Conservation (phyloP, 2,113 vertebrate species). For the Phodopus roborovskii region DNA sequence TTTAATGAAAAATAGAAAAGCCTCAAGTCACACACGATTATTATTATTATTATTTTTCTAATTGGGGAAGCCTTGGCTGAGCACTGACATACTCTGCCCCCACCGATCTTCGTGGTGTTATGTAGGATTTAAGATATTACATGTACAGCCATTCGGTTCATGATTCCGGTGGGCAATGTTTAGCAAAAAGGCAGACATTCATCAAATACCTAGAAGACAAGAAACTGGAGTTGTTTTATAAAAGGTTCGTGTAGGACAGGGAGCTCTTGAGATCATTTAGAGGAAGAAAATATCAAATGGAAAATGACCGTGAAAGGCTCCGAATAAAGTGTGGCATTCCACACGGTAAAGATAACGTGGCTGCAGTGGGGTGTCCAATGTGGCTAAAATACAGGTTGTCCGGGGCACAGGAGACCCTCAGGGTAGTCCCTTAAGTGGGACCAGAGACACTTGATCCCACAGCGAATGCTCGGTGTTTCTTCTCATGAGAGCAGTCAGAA, state of each 20-base stretch:
- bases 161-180: neutral
- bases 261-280: neutral
- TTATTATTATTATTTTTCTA: neutral
- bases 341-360: neutral
- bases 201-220: neutral
- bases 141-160: neutral
- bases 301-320: neutral
- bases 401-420: neutral
- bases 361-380: neutral
- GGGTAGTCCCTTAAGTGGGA: neutral
- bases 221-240: neutral
- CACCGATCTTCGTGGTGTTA: neutral
- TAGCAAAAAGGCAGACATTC: neutral
- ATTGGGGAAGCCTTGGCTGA: neutral
- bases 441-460: neutral
- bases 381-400: neutral
- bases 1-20: constrained; percentile 60
- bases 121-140: neutral
- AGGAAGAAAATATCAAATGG: neutral
- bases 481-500: neutral
- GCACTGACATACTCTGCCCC: neutral
- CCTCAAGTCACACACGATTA: neutral
- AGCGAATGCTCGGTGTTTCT: neutral
- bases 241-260: neutral
- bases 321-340: neutral